Evolutionary conservation across 2,113 vertebrate species (phyloP).

Genomic region (Tamias sibiricus): DNA sequence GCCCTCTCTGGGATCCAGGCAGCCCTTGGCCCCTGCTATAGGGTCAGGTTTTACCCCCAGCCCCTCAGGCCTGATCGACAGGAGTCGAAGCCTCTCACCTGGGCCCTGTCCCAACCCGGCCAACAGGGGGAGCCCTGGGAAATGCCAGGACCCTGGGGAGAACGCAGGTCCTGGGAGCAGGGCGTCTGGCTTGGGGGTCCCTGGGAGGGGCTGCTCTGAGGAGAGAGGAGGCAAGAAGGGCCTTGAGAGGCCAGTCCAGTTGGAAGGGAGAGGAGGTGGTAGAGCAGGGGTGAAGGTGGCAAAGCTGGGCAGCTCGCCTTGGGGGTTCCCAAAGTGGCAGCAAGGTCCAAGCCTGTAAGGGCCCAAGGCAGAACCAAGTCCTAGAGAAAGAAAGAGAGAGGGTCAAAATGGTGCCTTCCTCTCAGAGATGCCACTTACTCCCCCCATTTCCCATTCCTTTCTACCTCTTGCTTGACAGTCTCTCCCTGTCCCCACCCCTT

Average conservation of each 20-base stretch:
- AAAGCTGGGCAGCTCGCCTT: not conserved
- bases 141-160: not conserved
- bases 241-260: conserved; percentile 26
- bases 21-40: fast-evolving
- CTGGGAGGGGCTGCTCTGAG: not conserved
- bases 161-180: not conserved
- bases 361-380: not conserved
- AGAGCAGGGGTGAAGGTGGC: not conserved
- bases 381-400: not conserved
- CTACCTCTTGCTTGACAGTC: not conserved
- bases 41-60: not conserved
- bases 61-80: not conserved
- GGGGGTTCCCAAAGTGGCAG: conserved; percentile 36
- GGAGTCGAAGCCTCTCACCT: not conserved
- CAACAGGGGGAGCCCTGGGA: not conserved
- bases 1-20: not conserved
- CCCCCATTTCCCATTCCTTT: not conserved
- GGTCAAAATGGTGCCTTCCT: not conserved
- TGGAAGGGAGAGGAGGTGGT: not conserved
- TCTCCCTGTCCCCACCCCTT: no score
- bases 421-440: not conserved
- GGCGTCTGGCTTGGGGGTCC: not conserved
- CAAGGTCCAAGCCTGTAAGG: conserved; percentile 3
- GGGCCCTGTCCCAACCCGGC: not conserved
- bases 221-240: conserved; percentile 11